Conservation (phyloP, 2,888 invertebrate species). For the Ormyrus pomaceus region DNA sequence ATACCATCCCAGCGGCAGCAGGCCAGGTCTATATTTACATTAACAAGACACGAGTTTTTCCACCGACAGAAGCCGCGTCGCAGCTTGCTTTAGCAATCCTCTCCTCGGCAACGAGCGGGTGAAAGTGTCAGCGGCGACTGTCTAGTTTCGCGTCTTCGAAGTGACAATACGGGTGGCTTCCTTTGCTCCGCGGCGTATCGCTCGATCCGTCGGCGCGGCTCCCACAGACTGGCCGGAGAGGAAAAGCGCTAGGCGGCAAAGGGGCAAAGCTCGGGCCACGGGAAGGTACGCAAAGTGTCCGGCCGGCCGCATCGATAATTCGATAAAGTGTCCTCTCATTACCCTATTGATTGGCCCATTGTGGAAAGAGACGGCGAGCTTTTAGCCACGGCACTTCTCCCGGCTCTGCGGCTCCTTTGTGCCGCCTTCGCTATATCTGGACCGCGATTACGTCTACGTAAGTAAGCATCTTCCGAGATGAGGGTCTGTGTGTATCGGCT, state of each 20-base stretch:
- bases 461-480: background rate
- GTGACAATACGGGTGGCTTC: conserved; percentile 47
- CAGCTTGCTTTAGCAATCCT: too few relatives aligned
- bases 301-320: conserved; percentile 73
- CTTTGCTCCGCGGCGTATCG: conserved; percentile 25
- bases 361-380: conserved; percentile 66
- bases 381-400: conserved; percentile 62
- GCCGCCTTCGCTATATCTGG: background rate
- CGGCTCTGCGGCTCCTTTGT: conserved; percentile 44
- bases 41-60: too few relatives aligned
- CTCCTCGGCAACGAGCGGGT: conserved; percentile 56
- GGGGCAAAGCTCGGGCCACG: conserved; percentile 25
- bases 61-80: too few relatives aligned
- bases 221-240: conserved; percentile 60
- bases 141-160: conserved; percentile 48
- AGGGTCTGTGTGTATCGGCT: too few relatives aligned
- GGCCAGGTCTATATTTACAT: too few relatives aligned
- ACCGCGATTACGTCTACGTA: background rate
- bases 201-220: conserved; percentile 53
- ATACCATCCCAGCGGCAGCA: too few relatives aligned
- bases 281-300: conserved; percentile 66
- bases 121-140: conserved; percentile 72
- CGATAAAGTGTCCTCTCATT: conserved; percentile 75
- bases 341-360: conserved; percentile 76
- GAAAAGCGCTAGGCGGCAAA: conserved; percentile 58